Evolutionary conservation across 1,140 invertebrate species (phyloP).

Genomic region (Drosophila nannoptera): DNA sequence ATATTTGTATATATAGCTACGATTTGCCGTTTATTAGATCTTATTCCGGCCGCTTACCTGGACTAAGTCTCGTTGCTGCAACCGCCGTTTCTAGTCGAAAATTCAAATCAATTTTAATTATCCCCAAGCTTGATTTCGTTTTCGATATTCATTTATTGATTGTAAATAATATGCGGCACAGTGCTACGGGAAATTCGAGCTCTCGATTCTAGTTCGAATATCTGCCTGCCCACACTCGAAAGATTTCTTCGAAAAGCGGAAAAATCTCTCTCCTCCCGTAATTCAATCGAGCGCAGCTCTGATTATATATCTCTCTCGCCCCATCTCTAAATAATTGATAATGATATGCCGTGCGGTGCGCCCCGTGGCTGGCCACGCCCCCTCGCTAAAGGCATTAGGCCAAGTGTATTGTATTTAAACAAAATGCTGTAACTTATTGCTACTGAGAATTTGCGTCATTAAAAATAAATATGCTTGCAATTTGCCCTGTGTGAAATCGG

Average conservation of each 20-base stretch:
- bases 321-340: conserved; percentile 19
- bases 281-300: conserved; percentile 4
- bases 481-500: conserved; percentile 25
- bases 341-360: conserved; percentile 7
- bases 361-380: conserved; percentile 12
- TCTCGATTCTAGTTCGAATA: no score
- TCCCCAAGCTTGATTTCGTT: no score
- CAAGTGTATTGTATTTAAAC: conserved; percentile 40
- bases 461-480: conserved; percentile 71
- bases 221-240: no score
- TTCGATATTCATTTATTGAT: no score
- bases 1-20: not conserved
- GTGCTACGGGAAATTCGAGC: no score
- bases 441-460: conserved; percentile 64
- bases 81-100: no score
- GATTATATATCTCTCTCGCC: not conserved
- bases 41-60: not conserved
- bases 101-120: no score
- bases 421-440: conserved; percentile 54
- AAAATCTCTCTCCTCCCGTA: not conserved
- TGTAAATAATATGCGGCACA: no score
- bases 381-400: conserved; percentile 1
- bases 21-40: not conserved
- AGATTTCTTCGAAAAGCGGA: not conserved
- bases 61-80: no score